Conservation (phyloP, 2,888 invertebrate species). For the Netelia fuscicornis region DNA sequence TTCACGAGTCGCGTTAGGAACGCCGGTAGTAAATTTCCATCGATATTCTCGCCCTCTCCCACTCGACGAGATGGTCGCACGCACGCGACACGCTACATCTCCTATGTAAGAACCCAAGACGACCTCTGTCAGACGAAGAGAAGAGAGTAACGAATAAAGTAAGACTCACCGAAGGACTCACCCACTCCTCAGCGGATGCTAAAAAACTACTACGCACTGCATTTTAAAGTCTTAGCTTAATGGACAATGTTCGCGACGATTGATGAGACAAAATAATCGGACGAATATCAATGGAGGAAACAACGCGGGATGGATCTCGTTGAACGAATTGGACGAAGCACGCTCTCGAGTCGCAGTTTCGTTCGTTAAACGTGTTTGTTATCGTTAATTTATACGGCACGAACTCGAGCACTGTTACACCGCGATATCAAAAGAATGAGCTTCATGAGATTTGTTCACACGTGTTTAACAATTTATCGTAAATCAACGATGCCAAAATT, state of each 20-base stretch:
- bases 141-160: neutral
- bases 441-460: neutral
- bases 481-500: neutral
- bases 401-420: neutral
- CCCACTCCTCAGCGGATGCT: conserved; percentile 78
- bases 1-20: neutral
- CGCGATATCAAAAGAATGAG: neutral
- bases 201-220: conserved; percentile 81
- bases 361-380: conserved; percentile 2
- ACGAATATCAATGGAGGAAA: neutral
- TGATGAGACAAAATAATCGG: conserved; percentile 5
- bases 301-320: neutral
- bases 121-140: neutral
- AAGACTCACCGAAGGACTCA: conserved; percentile 78
- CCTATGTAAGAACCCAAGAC: neutral
- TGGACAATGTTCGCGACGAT: conserved; percentile 2
- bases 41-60: neutral
- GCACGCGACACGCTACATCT: neutral
- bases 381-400: conserved; percentile 2
- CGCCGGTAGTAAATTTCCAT: neutral
- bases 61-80: neutral
- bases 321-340: neutral
- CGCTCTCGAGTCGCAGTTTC: neutral
- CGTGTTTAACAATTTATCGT: neutral
- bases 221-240: conserved; percentile 70